phyloP scores from a whole-genome alignment of 2,113 vertebrate species.

The Megaceryle maxima region DNA sequence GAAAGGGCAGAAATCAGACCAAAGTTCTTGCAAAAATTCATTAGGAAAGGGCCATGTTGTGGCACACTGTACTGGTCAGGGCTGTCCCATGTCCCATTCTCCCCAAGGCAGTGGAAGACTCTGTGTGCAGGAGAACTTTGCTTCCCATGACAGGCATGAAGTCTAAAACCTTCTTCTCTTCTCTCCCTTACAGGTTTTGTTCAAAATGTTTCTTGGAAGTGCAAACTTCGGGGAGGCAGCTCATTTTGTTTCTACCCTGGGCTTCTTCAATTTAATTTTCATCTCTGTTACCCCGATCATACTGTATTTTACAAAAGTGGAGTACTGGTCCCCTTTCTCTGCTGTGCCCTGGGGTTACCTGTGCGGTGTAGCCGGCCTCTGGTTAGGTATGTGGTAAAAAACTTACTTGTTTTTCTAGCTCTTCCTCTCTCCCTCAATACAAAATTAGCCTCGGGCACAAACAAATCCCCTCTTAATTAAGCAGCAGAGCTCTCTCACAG shows the following conservation, averaged over 20 bases:
- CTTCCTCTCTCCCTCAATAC: background rate
- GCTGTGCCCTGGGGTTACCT: conserved; percentile 96
- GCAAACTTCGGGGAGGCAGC: conserved; percentile 94
- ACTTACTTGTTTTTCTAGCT: background rate
- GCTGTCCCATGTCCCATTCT: background rate
- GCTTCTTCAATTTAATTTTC: conserved; percentile 97
- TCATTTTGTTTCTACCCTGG: conserved; percentile 95
- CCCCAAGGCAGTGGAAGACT: background rate
- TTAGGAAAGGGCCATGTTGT: background rate
- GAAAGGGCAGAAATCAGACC: background rate
- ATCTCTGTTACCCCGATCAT: conserved; percentile 94
- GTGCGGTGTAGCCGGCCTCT: conserved; percentile 94
- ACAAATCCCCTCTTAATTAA: background rate
- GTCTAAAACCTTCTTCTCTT: background rate
- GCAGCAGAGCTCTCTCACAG: background rate
- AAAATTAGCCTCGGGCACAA: background rate
- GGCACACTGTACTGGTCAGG: background rate
- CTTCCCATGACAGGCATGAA: background rate
- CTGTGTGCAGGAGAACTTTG: background rate
- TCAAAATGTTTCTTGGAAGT: conserved; percentile 98
- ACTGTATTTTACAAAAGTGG: conserved; percentile 94
- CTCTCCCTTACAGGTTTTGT: conserved; percentile 84
- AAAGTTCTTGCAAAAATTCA: background rate
- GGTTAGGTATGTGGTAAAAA: conserved; percentile 84
- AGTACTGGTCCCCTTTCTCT: conserved; percentile 94